Conservation (phyloP, 2,797 vertebrate species). For the Pipistrellus pygmaeus region DNA sequence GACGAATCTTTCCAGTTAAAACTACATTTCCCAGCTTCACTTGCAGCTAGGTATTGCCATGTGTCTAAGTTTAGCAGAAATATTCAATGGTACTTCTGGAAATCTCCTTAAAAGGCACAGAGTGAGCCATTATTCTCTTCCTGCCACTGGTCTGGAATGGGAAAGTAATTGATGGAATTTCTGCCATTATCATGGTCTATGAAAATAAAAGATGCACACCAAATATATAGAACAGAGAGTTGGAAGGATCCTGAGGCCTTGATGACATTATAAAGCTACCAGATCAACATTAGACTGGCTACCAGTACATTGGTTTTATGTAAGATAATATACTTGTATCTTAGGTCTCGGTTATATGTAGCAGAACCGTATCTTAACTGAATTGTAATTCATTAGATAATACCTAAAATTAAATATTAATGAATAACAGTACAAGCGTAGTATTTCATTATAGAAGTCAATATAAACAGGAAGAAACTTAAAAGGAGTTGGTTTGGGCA, state of each 20-base stretch:
- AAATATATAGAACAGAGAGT: background rate
- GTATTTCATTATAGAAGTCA: constrained; percentile 35
- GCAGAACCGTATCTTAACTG: background rate
- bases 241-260: background rate
- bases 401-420: constrained; percentile 59
- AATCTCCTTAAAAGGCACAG: background rate
- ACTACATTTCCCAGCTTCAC: background rate
- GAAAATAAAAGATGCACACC: background rate
- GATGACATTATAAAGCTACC: background rate
- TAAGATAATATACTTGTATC: background rate
- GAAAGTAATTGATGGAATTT: background rate
- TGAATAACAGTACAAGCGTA: background rate
- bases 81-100: background rate
- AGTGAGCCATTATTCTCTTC: background rate
- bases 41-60: background rate
- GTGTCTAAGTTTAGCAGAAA: background rate
- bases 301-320: background rate
- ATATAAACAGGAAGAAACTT: background rate
- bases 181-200: background rate
- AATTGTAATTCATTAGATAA: too few relatives aligned
- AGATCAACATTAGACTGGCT: background rate
- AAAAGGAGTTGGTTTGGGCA: background rate
- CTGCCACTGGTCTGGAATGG: background rate
- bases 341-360: background rate
- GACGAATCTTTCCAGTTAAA: background rate